Evolutionary conservation across 2,113 vertebrate species (phyloP), one percentile per base, ranked within the genome.

Genomic region (Nyctereutes procyonoides): DNA sequence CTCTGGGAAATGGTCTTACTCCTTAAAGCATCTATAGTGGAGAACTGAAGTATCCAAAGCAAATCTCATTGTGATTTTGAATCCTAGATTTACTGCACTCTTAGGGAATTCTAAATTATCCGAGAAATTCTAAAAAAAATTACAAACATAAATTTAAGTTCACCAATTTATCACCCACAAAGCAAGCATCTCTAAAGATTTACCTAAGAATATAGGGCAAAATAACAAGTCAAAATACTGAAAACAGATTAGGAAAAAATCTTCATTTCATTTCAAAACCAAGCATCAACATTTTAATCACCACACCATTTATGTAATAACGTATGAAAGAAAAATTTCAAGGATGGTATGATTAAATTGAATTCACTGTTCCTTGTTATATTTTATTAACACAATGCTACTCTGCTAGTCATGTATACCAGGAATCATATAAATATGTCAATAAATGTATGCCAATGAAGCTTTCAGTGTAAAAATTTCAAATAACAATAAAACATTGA

Each of bases 201-300:
- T 48, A 76, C 43, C 43, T 76, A 51, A 76, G 43, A 51, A 48
- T 16, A 48, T 14, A 76, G 73, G 7, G 38, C 24, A 51, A 76
- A 76, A 76, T 51, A 48, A 76, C 22, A 6, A 60, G 16, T 79
- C 24, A 93, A 92, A 90, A 65, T 32, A 73, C 15, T 22, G 4
- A 73, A n/a, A 69, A 76, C 32, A 38, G 67, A 56, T 48, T 17
- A 65, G 17, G 76, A 56, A 93, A 65, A 73, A n/a, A 63, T 16
- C 17, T 79, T 62, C 69, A 56, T 55, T 90, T 90, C 53, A 80
- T 91, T 90, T 93, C 20, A 76, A 81, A 93, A 90, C 38, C 51
- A 76, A 76, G 32, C 13, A n/a, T 22, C 35, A 79, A 43, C 17
- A 89, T 62, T 85, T 81, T 65, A 83, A 16, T 77, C 26, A 60